phyloP scores from a whole-genome alignment of 1,140 invertebrate genomes.

The Drosophila arizonae region DNA sequence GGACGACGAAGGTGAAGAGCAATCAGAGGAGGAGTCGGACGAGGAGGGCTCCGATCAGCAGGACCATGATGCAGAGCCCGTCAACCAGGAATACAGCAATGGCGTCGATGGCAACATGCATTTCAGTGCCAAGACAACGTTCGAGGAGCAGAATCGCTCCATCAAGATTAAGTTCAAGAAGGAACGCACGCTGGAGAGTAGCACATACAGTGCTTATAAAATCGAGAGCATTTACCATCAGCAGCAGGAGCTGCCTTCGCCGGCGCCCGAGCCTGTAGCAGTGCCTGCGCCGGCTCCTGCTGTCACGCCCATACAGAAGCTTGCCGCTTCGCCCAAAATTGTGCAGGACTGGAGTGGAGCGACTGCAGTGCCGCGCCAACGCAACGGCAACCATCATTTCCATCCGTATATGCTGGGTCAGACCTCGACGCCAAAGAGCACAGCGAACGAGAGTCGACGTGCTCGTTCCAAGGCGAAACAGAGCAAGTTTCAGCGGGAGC shows the following conservation, averaged over 20 bases:
- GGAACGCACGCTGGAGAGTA: slow-evolving; percentile 67
- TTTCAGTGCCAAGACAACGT: slow-evolving; percentile 65
- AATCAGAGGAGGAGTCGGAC: slow-evolving; percentile 43
- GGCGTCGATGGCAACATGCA: slow-evolving; percentile 38
- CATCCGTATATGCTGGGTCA: slow-evolving; percentile 75
- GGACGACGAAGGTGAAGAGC: slow-evolving; percentile 38
- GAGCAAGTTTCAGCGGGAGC: slow-evolving; percentile 58
- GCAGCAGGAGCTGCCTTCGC: slow-evolving; percentile 44
- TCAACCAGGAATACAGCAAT: slow-evolving; percentile 43
- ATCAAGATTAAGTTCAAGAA: slow-evolving; percentile 81
- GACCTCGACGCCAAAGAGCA: slow-evolving; percentile 77
- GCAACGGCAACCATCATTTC: slow-evolving; percentile 69
- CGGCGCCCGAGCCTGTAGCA: slow-evolving; percentile 9
- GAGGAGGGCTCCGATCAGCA: slow-evolving; percentile 38
- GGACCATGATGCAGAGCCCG: slow-evolving; percentile 43
- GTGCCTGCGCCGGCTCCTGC: too few relatives aligned
- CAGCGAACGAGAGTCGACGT: slow-evolving; percentile 50
- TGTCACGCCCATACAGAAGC: background rate
- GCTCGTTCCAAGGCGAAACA: slow-evolving; percentile 63
- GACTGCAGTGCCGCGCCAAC: slow-evolving; percentile 44
- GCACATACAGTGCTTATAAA: slow-evolving; percentile 74
- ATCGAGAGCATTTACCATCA: slow-evolving; percentile 76
- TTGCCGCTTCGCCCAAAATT: slow-evolving; percentile 40
- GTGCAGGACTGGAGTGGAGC: slow-evolving; percentile 23
- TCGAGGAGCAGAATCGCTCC: slow-evolving; percentile 73